These are phyloP conservation scores for Propithecus coquereli DNA, from an alignment of 2,113 vertebrate genomes.

Conservation along the genomic window DNA sequence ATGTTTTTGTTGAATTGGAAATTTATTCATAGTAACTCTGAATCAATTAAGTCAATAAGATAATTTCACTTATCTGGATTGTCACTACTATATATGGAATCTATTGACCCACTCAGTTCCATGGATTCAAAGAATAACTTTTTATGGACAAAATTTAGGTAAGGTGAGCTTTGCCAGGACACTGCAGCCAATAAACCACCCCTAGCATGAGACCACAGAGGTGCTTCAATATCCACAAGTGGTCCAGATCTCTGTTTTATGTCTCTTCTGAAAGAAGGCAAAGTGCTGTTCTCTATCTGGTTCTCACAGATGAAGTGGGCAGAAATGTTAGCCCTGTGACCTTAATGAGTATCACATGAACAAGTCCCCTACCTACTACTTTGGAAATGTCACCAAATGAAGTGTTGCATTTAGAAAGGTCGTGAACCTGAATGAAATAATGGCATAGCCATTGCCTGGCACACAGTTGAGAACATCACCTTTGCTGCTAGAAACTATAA, in stretches of 20 bases:
- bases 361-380: not conserved
- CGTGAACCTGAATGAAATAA: conserved; percentile 9
- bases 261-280: conserved; percentile 24
- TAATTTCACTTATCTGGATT: not conserved
- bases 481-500: not conserved
- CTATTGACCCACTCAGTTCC: not conserved
- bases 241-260: conserved; percentile 6
- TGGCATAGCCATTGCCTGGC: not conserved
- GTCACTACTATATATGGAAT: not conserved
- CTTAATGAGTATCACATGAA: conserved; percentile 20
- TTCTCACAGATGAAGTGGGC: conserved; percentile 24
- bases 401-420: conserved; percentile 28
- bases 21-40: not conserved
- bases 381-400: conserved; percentile 43
- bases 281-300: conserved; percentile 16
- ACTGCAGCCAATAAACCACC: not conserved
- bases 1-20: not conserved
- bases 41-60: not conserved
- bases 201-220: not conserved
- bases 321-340: conserved; percentile 2
- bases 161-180: not conserved
- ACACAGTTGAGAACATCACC: not conserved
- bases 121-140: not conserved
- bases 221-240: not conserved
- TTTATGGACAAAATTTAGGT: not conserved